A percentile compares a stretch with the other conserved stretches of the same genome.
These are phyloP conservation scores for Pseudotriccus pelzelni DNA, from an alignment of 2,797 vertebrate species.

Conservation along the genomic window DNA sequence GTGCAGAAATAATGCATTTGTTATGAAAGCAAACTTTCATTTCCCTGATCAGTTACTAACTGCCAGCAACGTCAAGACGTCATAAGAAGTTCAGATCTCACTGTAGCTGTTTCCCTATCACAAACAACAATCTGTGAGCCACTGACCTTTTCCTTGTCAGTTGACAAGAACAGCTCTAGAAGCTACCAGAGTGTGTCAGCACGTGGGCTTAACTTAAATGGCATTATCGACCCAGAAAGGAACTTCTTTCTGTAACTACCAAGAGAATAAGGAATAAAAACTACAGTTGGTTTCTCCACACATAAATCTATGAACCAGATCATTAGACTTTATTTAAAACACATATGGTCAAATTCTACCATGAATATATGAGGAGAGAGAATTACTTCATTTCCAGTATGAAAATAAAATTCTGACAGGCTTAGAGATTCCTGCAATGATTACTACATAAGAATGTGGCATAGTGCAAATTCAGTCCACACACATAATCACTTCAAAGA, in stretches of 20 bases:
- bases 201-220: conserved; percentile 45
- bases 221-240: conserved; percentile 66
- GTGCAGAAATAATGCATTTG: not conserved
- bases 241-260: conserved; percentile 16
- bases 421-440: not conserved
- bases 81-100: not conserved
- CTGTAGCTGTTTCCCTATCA: not conserved
- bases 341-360: not conserved
- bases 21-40: not conserved
- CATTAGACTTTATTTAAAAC: conserved; percentile 29
- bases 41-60: not conserved
- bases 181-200: conserved; percentile 52
- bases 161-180: conserved; percentile 28
- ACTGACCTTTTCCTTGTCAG: conserved; percentile 51
- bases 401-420: not conserved
- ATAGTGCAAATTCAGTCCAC: not conserved
- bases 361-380: not conserved
- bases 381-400: not conserved
- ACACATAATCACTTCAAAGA: not conserved
- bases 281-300: not conserved
- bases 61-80: not conserved
- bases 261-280: conserved; percentile 1
- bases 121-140: conserved; percentile 40
- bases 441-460: not conserved
- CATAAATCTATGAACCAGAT: not conserved